Evolutionary conservation across 1,140 invertebrate species (phyloP).

Genomic region (Zelostemma sp.): DNA sequence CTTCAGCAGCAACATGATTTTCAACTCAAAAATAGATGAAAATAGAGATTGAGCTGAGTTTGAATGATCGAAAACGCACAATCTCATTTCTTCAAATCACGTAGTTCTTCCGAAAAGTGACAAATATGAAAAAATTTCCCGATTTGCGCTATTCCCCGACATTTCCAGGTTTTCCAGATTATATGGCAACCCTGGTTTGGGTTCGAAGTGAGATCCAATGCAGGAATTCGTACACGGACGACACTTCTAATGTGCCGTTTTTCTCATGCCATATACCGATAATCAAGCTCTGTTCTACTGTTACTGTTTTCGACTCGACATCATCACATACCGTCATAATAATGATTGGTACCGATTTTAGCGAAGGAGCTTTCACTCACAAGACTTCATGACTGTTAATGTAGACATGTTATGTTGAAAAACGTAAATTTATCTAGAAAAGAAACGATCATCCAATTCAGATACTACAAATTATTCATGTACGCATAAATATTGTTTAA

Average conservation of each 20-base stretch:
- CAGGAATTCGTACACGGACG: slow-evolving; percentile 32
- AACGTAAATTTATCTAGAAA: slow-evolving; percentile 35
- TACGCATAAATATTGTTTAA: slow-evolving; percentile 22
- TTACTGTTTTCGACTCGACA: slow-evolving; percentile 36
- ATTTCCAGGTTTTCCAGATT: too few relatives aligned
- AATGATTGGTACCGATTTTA: slow-evolving; percentile 45
- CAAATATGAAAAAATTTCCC: too few relatives aligned
- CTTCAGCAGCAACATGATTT: too few relatives aligned
- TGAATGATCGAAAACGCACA: too few relatives aligned
- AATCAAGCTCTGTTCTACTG: slow-evolving; percentile 35
- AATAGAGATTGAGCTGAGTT: too few relatives aligned
- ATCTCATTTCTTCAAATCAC: too few relatives aligned
- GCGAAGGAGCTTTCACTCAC: slow-evolving; percentile 47
- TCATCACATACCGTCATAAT: slow-evolving; percentile 34
- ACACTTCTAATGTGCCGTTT: slow-evolving; percentile 16
- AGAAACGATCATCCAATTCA: slow-evolving; percentile 6
- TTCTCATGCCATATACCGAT: slow-evolving; percentile 19
- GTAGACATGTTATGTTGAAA: slow-evolving; percentile 43
- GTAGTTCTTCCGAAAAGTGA: too few relatives aligned
- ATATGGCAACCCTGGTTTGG: too few relatives aligned
- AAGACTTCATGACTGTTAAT: slow-evolving; percentile 47
- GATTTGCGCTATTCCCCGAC: too few relatives aligned
- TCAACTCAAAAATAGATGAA: too few relatives aligned
- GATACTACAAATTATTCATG: slow-evolving; percentile 29
- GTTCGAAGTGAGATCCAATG: background rate